A percentile compares a stretch with the other conserved stretches of the same genome.
Conservation (phyloP, 2,797 vertebrate species). For the Pogoniulus pusillus region DNA sequence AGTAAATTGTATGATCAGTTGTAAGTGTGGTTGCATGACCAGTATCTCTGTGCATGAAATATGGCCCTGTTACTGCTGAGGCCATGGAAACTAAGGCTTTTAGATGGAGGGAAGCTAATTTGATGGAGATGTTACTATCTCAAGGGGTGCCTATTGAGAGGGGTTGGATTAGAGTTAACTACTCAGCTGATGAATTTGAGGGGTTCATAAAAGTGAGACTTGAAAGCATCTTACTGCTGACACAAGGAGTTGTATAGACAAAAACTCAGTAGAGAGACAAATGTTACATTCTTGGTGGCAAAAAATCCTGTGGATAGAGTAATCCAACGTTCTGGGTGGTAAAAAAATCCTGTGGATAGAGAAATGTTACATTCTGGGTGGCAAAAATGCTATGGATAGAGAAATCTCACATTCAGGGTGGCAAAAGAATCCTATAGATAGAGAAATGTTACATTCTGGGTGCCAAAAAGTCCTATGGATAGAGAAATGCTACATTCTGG, state of each 20-base stretch:
- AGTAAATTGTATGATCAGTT: background rate
- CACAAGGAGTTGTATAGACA: background rate
- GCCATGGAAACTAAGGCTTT: background rate
- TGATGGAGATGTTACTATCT: background rate
- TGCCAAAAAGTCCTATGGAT: too few relatives aligned
- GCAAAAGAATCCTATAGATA: too few relatives aligned
- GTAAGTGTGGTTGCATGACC: background rate
- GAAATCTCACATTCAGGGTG: too few relatives aligned
- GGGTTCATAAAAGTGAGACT: background rate
- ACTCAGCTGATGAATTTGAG: background rate
- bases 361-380: too few relatives aligned
- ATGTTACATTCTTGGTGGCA: background rate
- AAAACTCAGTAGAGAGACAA: background rate
- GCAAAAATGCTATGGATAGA: too few relatives aligned
- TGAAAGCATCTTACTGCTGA: background rate
- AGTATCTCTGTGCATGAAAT: background rate
- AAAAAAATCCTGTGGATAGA: too few relatives aligned
- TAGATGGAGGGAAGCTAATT: background rate
- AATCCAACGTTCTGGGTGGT: too few relatives aligned
- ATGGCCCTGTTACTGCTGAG: background rate
- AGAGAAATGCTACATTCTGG: too few relatives aligned
- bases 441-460: too few relatives aligned
- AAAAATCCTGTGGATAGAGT: too few relatives aligned
- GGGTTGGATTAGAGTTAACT: background rate
- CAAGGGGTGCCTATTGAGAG: rapidly evolving